These are phyloP conservation scores for Parnassius apollo DNA, from an alignment of 2,888 invertebrate genomes.

Conservation along the genomic window DNA sequence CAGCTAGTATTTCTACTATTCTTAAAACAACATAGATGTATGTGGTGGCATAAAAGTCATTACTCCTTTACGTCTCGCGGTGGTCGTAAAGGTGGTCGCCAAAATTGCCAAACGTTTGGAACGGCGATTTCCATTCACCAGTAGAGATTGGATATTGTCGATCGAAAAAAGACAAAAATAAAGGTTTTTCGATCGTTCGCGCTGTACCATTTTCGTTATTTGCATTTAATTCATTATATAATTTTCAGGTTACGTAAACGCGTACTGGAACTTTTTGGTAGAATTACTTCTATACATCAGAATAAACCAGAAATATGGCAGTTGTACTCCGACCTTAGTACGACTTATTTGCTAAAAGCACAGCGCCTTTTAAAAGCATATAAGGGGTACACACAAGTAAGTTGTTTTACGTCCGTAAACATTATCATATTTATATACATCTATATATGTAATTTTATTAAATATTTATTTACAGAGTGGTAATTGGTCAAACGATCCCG, in stretches of 20 bases:
- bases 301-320: slow-evolving; percentile 90
- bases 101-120: no score
- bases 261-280: slow-evolving; percentile 85
- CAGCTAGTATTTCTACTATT: no score
- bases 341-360: slow-evolving; percentile 79
- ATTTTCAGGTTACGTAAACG: slow-evolving; percentile 71
- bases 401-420: not conserved
- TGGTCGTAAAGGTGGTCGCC: no score
- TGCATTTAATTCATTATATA: not conserved
- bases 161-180: no score
- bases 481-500: slow-evolving; percentile 80
- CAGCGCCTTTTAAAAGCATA: slow-evolving; percentile 90
- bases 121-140: no score
- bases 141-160: no score
- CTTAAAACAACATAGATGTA: no score
- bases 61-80: no score
- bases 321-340: slow-evolving; percentile 87
- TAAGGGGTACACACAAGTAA: slow-evolving; percentile 85
- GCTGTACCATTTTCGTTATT: not conserved
- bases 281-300: slow-evolving; percentile 85
- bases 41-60: no score
- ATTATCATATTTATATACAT: no score
- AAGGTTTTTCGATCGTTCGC: no score
- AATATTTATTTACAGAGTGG: slow-evolving; percentile 50
- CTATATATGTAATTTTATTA: no score